These are phyloP conservation scores for Dynastes hyllus DNA, from an alignment of 2,888 invertebrate genomes.

Conservation along the genomic window DNA sequence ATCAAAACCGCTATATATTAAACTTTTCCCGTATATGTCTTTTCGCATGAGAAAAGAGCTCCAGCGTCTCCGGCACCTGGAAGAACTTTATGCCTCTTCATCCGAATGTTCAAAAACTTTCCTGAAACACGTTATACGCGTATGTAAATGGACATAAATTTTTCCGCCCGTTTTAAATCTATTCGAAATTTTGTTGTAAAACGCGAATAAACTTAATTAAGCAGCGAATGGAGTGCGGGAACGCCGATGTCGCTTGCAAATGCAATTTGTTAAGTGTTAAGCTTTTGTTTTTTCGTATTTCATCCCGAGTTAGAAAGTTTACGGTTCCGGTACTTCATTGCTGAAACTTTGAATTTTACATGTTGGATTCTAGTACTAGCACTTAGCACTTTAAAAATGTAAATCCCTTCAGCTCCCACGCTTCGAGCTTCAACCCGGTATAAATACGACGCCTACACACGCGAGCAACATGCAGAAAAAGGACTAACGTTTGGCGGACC, in stretches of 20 bases:
- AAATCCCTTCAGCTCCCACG: not conserved
- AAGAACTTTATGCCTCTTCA: too few species aligned
- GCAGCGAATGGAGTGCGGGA: not conserved
- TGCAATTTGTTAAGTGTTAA: not conserved
- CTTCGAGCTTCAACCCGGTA: not conserved
- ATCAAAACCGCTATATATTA: too few species aligned
- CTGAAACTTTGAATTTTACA: constrained; percentile 12
- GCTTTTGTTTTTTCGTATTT: constrained; percentile 1
- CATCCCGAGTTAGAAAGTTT: constrained; percentile 1
- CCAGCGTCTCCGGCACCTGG: too few species aligned
- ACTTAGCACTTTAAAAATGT: not conserved
- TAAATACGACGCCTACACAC: not conserved
- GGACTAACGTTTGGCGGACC: not conserved
- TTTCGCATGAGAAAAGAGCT: too few species aligned
- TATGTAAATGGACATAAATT: too few species aligned
- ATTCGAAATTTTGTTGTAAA: not conserved
- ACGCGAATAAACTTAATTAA: not conserved
- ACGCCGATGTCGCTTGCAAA: not conserved
- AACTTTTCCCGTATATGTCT: too few species aligned
- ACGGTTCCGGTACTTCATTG: not conserved
- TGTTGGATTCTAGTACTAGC: not conserved
- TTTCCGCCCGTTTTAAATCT: not conserved
- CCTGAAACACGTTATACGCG: too few species aligned
- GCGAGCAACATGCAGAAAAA: not conserved
- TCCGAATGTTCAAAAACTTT: too few species aligned